Percentiles rank a stretch among this genome's conserved stretches.
Evolutionary conservation across 2,797 vertebrate species (phyloP).

Genomic region (Hylomyscus alleni): DNA sequence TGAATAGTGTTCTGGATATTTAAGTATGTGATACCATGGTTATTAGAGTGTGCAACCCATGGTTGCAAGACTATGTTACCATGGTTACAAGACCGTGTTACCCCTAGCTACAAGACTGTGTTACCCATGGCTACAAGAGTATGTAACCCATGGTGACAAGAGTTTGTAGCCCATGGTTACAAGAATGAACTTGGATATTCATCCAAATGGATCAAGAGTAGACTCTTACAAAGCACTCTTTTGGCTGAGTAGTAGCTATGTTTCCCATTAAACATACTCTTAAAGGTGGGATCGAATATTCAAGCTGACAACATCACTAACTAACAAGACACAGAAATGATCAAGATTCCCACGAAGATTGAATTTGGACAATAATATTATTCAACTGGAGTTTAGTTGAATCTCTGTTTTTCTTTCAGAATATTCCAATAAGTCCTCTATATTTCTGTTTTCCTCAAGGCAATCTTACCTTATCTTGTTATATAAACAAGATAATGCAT

Average conservation of each 20-base stretch:
- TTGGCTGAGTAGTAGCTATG: neutral
- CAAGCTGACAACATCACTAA: neutral
- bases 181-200: neutral
- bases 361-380: neutral
- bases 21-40: neutral
- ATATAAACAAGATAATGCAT: neutral
- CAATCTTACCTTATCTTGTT: neutral
- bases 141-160: neutral
- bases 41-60: neutral
- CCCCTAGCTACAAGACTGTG: neutral
- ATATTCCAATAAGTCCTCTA: neutral
- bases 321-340: conserved; percentile 19
- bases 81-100: neutral
- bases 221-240: neutral
- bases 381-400: conserved; percentile 17
- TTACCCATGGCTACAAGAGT: neutral
- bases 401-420: conserved; percentile 43
- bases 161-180: neutral
- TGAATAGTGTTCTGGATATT: neutral
- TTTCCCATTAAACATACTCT: conserved; percentile 33
- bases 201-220: conserved; percentile 8
- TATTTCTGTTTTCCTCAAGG: conserved; percentile 1
- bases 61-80: neutral
- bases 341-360: neutral
- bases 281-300: neutral